These are phyloP conservation scores for Pelagia noctiluca DNA, from an alignment of 30 jellyfish, hydroid and myxozoan genomes.

Conservation along the genomic window DNA sequence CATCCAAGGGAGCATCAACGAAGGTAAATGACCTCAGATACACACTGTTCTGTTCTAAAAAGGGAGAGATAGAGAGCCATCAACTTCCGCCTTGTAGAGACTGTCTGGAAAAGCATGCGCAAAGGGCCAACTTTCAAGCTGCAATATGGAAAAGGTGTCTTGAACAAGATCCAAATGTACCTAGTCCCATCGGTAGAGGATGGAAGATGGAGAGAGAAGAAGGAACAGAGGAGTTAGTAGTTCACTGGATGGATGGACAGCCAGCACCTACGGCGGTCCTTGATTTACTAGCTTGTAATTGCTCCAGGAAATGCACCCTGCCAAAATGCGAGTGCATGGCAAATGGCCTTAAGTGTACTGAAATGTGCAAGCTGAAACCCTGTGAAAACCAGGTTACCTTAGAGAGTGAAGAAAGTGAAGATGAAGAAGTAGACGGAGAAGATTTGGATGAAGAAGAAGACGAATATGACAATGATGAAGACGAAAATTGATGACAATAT, in stretches of 20 bases:
- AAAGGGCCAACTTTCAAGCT: slow-evolving; percentile 24
- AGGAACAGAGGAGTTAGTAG: slow-evolving; percentile 27
- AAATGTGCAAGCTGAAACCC: slow-evolving; percentile 15
- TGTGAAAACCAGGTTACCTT: slow-evolving; percentile 41
- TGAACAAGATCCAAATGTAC: slow-evolving; percentile 40
- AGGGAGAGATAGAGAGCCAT: slow-evolving; percentile 36
- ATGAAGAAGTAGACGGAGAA: slow-evolving; percentile 16
- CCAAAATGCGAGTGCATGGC: slow-evolving; percentile 37
- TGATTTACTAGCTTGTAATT: slow-evolving; percentile 41
- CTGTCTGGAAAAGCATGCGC: slow-evolving; percentile 22
- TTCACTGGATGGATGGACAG: slow-evolving; percentile 55
- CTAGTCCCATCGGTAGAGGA: slow-evolving; percentile 20
- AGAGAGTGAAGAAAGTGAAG: slow-evolving; percentile 19
- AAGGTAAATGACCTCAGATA: slow-evolving; percentile 41
- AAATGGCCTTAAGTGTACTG: slow-evolving; percentile 39
- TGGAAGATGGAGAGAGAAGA: slow-evolving; percentile 27
- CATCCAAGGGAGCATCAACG: slow-evolving; percentile 16
- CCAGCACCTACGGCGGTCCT: slow-evolving; percentile 55
- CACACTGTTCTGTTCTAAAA: slow-evolving; percentile 43
- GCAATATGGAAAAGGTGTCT: slow-evolving; percentile 15
- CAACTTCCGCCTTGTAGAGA: slow-evolving; percentile 27
- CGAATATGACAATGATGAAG: slow-evolving; percentile 21
- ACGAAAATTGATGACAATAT: slow-evolving; percentile 13
- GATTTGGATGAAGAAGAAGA: slow-evolving; percentile 28
- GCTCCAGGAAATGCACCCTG: slow-evolving; percentile 53